phyloP scores from a whole-genome alignment of 2,888 invertebrate genomes.

The Drosophila limbata region DNA sequence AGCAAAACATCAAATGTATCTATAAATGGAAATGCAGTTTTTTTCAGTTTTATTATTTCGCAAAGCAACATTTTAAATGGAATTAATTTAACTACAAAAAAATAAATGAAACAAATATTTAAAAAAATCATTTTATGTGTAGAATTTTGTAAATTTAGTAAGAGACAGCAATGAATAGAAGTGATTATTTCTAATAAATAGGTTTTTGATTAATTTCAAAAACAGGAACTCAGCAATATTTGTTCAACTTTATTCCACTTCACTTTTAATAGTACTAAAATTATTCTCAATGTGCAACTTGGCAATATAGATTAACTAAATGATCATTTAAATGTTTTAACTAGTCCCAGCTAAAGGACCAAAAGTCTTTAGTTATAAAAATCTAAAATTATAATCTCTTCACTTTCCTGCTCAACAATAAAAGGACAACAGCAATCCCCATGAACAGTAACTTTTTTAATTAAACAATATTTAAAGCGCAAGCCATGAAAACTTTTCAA shows the following conservation, averaged over 20 bases:
- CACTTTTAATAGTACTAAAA: neutral
- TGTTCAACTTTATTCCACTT: neutral
- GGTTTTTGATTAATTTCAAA: neutral
- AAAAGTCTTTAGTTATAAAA: constrained; percentile 20
- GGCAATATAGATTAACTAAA: neutral
- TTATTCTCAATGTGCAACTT: neutral
- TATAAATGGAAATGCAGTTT: neutral
- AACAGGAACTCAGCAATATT: neutral
- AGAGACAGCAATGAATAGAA: neutral
- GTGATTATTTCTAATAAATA: neutral
- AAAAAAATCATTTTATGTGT: neutral
- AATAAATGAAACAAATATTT: neutral
- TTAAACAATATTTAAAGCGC: constrained; percentile 69
- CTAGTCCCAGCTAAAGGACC: neutral
- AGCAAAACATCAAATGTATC: neutral
- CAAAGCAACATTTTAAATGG: neutral
- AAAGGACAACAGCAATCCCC: constrained; percentile 9
- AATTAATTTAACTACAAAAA: neutral
- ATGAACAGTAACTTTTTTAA: constrained; percentile 63
- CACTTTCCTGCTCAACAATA: neutral
- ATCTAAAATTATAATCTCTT: constrained; percentile 13
- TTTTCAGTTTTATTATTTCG: neutral
- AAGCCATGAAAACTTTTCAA: constrained; percentile 57
- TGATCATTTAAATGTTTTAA: constrained; percentile 7
- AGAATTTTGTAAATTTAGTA: neutral